Percentiles rank a stretch among this genome's conserved stretches.
phyloP scores from a whole-genome alignment of 2,888 invertebrate species.

The Orchesellides sinensis region DNA sequence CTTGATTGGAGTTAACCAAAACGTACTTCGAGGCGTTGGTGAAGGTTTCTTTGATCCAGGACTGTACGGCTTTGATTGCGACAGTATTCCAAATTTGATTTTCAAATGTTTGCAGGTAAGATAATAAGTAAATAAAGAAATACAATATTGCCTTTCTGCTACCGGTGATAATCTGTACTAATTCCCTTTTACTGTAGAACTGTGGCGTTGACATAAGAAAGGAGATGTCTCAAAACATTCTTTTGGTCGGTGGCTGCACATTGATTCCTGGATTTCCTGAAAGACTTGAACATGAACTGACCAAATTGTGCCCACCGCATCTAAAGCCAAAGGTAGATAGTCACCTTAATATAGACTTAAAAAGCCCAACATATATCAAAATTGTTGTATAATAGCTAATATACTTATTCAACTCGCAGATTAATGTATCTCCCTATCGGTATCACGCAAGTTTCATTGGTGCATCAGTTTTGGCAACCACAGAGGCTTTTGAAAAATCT shows the following conservation, averaged over 20 bases:
- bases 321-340: constrained; percentile 78
- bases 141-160: too few species aligned
- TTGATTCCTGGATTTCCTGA: constrained; percentile 80
- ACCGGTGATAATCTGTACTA: neutral
- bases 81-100: constrained; percentile 80
- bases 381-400: too few species aligned
- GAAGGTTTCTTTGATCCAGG: constrained; percentile 80
- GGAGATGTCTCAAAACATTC: constrained; percentile 80
- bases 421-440: constrained; percentile 80
- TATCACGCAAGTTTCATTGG: constrained; percentile 81
- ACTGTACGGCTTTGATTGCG: constrained; percentile 80
- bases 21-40: constrained; percentile 75
- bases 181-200: constrained; percentile 75
- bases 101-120: constrained; percentile 78
- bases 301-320: constrained; percentile 79
- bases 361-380: too few species aligned
- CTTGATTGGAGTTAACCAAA: constrained; percentile 74
- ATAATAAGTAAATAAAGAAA: constrained; percentile 4
- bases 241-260: constrained; percentile 80
- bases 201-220: constrained; percentile 81
- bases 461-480: constrained; percentile 78
- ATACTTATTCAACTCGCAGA: constrained; percentile 76
- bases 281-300: constrained; percentile 79
- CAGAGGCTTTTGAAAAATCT: constrained; percentile 74
- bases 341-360: too few species aligned